A percentile compares a stretch with the other conserved stretches of the same genome.
Conservation (phyloP, 2,888 invertebrate species). For the Troides oblongomaculatus region DNA sequence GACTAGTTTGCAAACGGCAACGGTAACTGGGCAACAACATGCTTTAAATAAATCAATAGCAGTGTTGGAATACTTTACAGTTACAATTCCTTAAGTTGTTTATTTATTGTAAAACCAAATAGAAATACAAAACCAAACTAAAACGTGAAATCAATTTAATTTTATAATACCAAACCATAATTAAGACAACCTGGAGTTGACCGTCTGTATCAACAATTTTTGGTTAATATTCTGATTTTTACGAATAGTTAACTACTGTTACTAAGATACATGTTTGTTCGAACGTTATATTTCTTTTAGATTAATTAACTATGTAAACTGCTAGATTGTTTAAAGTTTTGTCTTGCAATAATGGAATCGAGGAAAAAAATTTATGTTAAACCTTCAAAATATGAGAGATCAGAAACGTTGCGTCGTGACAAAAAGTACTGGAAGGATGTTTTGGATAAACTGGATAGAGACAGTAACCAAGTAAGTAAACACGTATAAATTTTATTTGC, state of each 20-base stretch:
- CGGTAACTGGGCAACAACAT: neutral
- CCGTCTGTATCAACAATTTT: neutral
- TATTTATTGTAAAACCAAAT: neutral
- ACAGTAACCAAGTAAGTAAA: slow-evolving; percentile 44
- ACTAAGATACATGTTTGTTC: neutral
- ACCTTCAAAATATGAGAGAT: slow-evolving; percentile 52
- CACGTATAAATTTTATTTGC: neutral
- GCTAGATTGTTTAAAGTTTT: neutral
- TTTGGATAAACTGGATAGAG: slow-evolving; percentile 49
- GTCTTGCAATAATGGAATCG: slow-evolving; percentile 40
- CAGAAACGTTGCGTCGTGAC: slow-evolving; percentile 53
- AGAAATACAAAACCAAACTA: too few relatives aligned
- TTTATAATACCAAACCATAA: neutral
- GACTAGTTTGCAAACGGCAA: neutral
- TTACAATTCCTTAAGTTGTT: neutral
- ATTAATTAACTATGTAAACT: neutral
- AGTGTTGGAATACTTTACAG: neutral
- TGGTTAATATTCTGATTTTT: neutral
- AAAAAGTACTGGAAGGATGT: slow-evolving; percentile 63
- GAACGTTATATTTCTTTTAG: neutral
- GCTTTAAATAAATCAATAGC: slow-evolving; percentile 5
- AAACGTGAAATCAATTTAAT: neutral
- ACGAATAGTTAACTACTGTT: neutral
- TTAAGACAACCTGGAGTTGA: neutral
- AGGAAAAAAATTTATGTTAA: slow-evolving; percentile 54